A percentile compares a stretch with the other conserved stretches of the same genome.
These are phyloP conservation scores for Mormyrus iriodes DNA, from an alignment of 2,113 vertebrate species.

Conservation along the genomic window DNA sequence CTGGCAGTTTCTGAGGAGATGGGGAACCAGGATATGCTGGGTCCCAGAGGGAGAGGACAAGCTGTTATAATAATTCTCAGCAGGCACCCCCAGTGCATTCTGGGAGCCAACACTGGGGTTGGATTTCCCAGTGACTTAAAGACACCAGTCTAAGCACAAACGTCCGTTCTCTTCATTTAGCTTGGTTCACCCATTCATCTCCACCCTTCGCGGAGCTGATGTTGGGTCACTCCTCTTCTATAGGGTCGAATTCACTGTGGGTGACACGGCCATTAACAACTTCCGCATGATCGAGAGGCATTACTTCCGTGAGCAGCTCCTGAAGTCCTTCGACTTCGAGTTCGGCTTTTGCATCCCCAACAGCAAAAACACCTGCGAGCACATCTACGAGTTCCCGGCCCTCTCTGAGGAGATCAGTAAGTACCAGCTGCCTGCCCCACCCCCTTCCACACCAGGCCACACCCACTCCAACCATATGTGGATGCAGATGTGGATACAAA, in stretches of 20 bases:
- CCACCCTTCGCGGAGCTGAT: neutral
- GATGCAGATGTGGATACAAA: neutral
- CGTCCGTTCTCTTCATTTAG: neutral
- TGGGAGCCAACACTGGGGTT: neutral
- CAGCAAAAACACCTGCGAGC: constrained; percentile 97
- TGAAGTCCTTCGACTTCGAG: constrained; percentile 97
- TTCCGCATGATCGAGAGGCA: constrained; percentile 99
- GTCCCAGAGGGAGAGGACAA: neutral
- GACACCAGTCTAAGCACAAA: neutral
- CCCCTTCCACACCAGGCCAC: neutral
- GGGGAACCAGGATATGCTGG: neutral
- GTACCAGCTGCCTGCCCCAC: constrained; percentile 34
- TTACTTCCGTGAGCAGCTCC: constrained; percentile 87
- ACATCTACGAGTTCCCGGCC: constrained; percentile 95
- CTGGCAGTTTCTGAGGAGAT: neutral
- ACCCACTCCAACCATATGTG: neutral
- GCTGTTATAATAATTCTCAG: neutral
- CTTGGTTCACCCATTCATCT: neutral
- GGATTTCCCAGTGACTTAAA: neutral
- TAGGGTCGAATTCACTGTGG: constrained; percentile 97
- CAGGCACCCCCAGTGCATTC: neutral
- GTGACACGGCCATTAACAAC: constrained; percentile 91
- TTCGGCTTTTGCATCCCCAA: constrained; percentile 98
- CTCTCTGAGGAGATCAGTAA: constrained; percentile 94
- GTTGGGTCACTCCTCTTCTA: constrained; percentile 12